Percentiles rank a stretch among this genome's conserved stretches.
These are phyloP conservation scores for Lapara coniferarum DNA, from an alignment of 2,888 invertebrate species.

Conservation along the genomic window DNA sequence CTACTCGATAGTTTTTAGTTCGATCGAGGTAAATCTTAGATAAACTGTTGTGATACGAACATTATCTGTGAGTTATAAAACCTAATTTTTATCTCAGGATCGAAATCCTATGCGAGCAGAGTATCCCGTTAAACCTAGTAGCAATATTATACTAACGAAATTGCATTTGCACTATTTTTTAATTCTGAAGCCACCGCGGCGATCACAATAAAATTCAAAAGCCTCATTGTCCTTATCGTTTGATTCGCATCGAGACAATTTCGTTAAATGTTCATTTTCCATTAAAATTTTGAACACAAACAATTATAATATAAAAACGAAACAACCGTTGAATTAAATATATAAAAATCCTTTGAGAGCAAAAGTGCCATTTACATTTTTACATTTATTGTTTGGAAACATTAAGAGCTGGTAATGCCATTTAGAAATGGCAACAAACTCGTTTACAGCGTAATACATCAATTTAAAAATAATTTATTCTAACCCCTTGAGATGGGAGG, in stretches of 20 bases:
- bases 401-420: slow-evolving; percentile 22
- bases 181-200: too few species aligned
- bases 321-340: slow-evolving; percentile 1
- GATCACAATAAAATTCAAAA: background rate
- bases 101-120: too few species aligned
- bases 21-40: too few species aligned
- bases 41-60: too few species aligned
- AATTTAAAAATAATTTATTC: slow-evolving; percentile 31
- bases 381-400: slow-evolving; percentile 18
- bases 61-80: too few species aligned
- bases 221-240: background rate
- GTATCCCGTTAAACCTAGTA: too few species aligned
- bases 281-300: slow-evolving; percentile 4
- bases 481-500: slow-evolving; percentile 25
- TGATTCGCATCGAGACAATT: slow-evolving; percentile 5
- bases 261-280: background rate
- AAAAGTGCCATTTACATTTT: background rate
- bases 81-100: too few species aligned
- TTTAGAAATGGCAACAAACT: slow-evolving; percentile 25
- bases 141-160: background rate
- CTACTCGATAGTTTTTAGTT: too few species aligned
- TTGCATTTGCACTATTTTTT: background rate
- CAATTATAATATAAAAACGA: background rate
- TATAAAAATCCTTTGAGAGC: slow-evolving; percentile 8
- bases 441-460: slow-evolving; percentile 21